Percentiles rank a stretch among this genome's conserved stretches.
Evolutionary conservation across 2,888 invertebrate species (phyloP).

Genomic region (Dasysyrphus tricinctus): DNA sequence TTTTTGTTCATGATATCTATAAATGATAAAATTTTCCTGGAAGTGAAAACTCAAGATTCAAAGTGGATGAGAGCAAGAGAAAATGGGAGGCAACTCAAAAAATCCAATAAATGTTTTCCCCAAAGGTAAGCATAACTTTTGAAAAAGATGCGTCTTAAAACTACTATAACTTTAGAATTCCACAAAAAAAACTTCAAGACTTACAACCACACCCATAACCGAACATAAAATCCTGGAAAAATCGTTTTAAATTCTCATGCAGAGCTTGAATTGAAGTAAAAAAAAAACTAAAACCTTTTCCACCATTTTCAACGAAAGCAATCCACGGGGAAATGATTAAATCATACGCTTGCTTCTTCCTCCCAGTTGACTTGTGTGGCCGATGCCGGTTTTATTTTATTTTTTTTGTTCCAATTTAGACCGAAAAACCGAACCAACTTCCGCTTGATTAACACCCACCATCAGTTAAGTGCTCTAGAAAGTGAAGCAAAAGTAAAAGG

Average conservation of each 20-base stretch:
- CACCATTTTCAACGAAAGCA: constrained; percentile 20
- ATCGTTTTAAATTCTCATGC: constrained; percentile 37
- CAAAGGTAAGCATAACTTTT: constrained; percentile 7
- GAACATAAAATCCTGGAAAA: constrained; percentile 17
- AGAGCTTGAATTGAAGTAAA: background rate
- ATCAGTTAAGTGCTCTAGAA: constrained; percentile 5
- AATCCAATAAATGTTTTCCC: background rate
- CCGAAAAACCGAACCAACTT: constrained; percentile 46
- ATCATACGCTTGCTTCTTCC: constrained; percentile 2
- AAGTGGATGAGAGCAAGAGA: background rate
- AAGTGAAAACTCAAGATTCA: background rate
- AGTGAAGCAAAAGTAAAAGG: constrained; percentile 29
- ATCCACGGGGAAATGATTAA: constrained; percentile 50
- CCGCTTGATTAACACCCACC: constrained; percentile 57
- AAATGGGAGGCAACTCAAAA: background rate
- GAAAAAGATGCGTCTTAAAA: constrained; percentile 26
- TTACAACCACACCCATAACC: background rate
- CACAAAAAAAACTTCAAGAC: background rate
- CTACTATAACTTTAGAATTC: background rate
- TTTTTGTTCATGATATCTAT: background rate
- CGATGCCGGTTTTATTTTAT: background rate
- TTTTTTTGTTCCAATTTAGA: constrained; percentile 9
- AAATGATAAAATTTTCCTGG: background rate
- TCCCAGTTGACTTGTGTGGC: constrained; percentile 4
- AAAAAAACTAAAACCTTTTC: background rate